Evolutionary conservation across 2,113 vertebrate genomes (phyloP), one percentile per base, ranked within the genome.

Genomic region (Ciconia boyciana): DNA sequence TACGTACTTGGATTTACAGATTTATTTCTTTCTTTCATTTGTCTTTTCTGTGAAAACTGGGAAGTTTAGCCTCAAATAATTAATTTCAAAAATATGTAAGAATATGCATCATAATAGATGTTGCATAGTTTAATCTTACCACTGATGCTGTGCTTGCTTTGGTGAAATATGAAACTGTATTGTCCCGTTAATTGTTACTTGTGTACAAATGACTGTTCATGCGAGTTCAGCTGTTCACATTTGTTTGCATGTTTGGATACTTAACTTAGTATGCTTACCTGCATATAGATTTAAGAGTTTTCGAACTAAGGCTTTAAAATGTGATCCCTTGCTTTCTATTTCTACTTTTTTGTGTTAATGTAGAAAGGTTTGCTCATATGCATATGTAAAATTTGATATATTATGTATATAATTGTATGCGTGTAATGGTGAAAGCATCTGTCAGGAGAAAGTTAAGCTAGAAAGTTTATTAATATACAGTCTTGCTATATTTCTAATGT

Each of bases 401-500:
- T 49, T 62, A 7, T 46, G 1, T 60, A 1, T 48, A n/a, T 55
- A 11, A 34, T 17, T 34, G 52, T 25, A 1, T 19, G 39, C 0
- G 5, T 51, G 55, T 54, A 44, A 55, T 5, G 3, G 8, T 13
- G 51, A 81, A 60, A 81, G 36, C 58, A 31, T 52, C 31, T 54
- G 41, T 41, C n/a, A 78, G 68, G 66, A 32, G 41, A 13, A 52
- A 18, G 24, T 52, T 43, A 60, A 86, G 7, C 72, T 77, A 34
- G 12, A 2, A 66, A 55, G 55, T 54, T 65, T 19, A 1, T 12
- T 13, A 29, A 46, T 1, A 7, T 44, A 31, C 28, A 13, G 8
- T 36, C 65, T 54, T 66, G 7, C 54, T 62, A 36, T 39, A 34
- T 68, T 90, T 66, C 39, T 77, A 25, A 11, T 2, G 48, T 74